Base-by-base conservation (phyloP, 2,113 vertebrate species). In the Amphiprion ocellaris region DNA sequence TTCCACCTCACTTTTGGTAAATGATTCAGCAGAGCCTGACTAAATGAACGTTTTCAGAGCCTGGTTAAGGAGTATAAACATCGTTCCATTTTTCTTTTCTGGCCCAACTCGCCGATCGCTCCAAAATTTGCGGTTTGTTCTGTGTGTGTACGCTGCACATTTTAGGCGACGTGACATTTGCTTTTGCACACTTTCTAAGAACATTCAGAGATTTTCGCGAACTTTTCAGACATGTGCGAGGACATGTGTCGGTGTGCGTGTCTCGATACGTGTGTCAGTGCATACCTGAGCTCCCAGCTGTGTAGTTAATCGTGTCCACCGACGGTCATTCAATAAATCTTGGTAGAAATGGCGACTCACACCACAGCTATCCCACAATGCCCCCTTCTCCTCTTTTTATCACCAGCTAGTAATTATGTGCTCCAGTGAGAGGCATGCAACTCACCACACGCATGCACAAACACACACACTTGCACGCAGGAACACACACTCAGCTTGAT, bases 1-100 rank as follows among this genome's bases (percentile, higher is more conserved):
- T 92, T 92, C 85, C 87, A 85, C 67, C 74, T 86, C 77, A 78
- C 79, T 86, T 92, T 89, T 85, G 82, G 84, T 89, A 92, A 93
- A 88, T 90, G 87, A 90, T 90, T 92, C 89, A 90, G 87, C 86
- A 92, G 84, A 87, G 84, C 67, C 66, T 76, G 83, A 79, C 69
- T 74, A 75, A 89, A 87, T 84, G 56, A 74, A 83, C 89, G 85
- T 91, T 90, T 90, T 91, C 72, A 85, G 60, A 77, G 81, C 61
- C 59, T 61, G 59, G 64, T 79, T 77, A 79, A 37, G 83, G 79
- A 86, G 69, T 78, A 83, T 83, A 81, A 87, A 85, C 77, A 88
- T 74, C 77, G 72, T 82, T 72, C 68, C 50, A 26, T 80, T 74
- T 79, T 53, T 60, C 58, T 64, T 28, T 62, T 50, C 19, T 21